These are phyloP conservation scores for Rhadinocentrus ornatus DNA, from an alignment of 2,797 vertebrate species.

Conservation along the genomic window DNA sequence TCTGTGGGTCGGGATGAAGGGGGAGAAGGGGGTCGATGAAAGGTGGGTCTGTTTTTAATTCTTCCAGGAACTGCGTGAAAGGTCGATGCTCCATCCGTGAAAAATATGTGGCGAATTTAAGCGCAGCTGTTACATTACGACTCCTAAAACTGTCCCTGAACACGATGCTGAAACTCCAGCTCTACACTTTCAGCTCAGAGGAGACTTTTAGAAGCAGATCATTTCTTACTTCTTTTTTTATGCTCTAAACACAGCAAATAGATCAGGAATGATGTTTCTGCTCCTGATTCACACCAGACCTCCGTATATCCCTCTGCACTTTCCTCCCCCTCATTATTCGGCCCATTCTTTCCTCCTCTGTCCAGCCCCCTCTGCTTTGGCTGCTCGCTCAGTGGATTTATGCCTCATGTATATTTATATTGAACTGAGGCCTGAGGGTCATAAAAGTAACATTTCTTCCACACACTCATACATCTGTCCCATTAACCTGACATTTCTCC, in stretches of 20 bases:
- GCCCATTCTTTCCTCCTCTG: slow-evolving; percentile 25
- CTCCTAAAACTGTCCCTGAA: slow-evolving; percentile 12
- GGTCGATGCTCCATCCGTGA: slow-evolving; percentile 36
- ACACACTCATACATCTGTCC: slow-evolving; percentile 70
- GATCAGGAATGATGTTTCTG: background rate
- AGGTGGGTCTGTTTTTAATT: slow-evolving; percentile 79
- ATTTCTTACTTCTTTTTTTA: background rate
- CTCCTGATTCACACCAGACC: slow-evolving; percentile 1
- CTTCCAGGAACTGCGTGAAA: slow-evolving; percentile 69
- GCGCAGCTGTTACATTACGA: slow-evolving; percentile 15
- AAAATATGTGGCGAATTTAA: slow-evolving; percentile 31
- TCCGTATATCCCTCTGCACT: slow-evolving; percentile 6
- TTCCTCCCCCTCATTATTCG: slow-evolving; percentile 30
- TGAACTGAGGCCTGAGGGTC: slow-evolving; percentile 68
- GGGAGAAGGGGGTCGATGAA: slow-evolving; percentile 66
- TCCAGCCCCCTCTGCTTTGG: slow-evolving; percentile 38
- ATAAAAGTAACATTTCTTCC: slow-evolving; percentile 78
- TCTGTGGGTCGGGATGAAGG: slow-evolving; percentile 69
- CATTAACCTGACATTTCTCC: slow-evolving; percentile 69
- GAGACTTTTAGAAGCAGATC: background rate
- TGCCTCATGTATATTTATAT: slow-evolving; percentile 72
- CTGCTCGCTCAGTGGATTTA: slow-evolving; percentile 64
- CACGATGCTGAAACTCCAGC: slow-evolving; percentile 8
- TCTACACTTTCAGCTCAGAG: too few species aligned
- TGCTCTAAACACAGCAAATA: background rate